phyloP scores from a whole-genome alignment of 2,113 vertebrate species.

The Henicopernis longicauda region DNA sequence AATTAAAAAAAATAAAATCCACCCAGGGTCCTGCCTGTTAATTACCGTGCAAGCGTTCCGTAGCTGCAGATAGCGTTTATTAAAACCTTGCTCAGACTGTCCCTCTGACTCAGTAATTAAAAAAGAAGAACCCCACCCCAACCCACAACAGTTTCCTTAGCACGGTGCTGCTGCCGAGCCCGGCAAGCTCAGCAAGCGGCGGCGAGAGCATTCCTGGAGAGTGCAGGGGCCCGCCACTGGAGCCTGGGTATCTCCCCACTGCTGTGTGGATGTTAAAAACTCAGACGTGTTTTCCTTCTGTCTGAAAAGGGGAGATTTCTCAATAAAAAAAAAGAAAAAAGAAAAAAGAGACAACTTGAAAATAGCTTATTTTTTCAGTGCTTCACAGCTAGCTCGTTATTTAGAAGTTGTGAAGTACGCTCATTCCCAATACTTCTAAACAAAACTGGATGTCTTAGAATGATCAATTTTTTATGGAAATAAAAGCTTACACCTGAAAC shows the following conservation, averaged over 20 bases:
- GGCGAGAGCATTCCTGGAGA: neutral
- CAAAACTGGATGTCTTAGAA: neutral
- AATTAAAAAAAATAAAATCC: neutral
- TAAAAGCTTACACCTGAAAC: neutral
- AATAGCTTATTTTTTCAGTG: neutral
- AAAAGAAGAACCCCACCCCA: neutral
- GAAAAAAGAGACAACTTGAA: neutral
- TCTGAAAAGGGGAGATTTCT: neutral
- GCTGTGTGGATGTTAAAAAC: neutral
- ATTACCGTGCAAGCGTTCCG: neutral
- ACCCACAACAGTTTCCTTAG: neutral
- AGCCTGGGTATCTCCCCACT: neutral
- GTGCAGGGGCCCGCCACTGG: too few species aligned
- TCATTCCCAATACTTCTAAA: neutral
- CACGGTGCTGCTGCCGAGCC: neutral
- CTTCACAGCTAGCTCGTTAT: neutral
- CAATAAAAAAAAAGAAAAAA: too few species aligned
- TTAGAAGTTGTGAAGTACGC: neutral
- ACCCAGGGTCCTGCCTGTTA: neutral
- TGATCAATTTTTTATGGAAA: neutral
- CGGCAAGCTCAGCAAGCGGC: neutral
- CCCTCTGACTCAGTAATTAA: neutral
- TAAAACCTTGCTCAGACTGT: neutral
- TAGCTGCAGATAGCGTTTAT: neutral
- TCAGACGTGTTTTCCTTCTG: neutral